A percentile compares a stretch with the other conserved stretches of the same genome.
phyloP scores from a whole-genome alignment of 2,113 vertebrate species.

The Nansenia antarctica region DNA sequence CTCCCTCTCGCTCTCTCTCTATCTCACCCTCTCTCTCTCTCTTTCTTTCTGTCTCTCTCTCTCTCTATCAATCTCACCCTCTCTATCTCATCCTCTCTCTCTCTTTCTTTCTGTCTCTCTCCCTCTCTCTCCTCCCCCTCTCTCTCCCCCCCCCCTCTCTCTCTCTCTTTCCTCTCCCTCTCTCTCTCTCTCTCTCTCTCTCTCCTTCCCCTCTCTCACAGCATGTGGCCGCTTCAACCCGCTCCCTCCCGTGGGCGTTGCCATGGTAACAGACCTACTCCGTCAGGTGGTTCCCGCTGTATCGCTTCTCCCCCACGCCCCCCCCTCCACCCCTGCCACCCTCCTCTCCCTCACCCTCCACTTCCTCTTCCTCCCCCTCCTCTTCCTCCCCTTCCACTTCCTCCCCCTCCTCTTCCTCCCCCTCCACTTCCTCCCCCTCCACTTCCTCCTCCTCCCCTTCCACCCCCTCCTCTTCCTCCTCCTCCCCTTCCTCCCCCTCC shows the following conservation, averaged over 20 bases:
- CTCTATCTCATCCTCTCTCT: too few relatives aligned
- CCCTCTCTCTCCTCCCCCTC: neutral
- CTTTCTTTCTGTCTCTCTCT: too few relatives aligned
- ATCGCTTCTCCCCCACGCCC: slow-evolving; percentile 45
- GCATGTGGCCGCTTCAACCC: slow-evolving; percentile 10
- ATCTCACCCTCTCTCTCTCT: too few relatives aligned
- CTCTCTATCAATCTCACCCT: too few relatives aligned
- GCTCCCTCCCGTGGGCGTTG: slow-evolving; percentile 40
- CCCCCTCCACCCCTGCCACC: neutral
- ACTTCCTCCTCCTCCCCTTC: neutral
- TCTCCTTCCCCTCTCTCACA: neutral
- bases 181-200: neutral
- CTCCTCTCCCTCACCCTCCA: neutral
- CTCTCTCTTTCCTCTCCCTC: neutral
- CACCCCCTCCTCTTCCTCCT: neutral
- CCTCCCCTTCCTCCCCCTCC: neutral
- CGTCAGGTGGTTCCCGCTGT: slow-evolving; percentile 60
- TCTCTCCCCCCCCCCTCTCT: neutral
- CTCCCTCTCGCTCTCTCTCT: too few relatives aligned
- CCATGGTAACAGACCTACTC: slow-evolving; percentile 70
- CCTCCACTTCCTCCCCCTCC: neutral
- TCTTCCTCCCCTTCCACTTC: too few relatives aligned
- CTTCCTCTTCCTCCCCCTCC: too few relatives aligned
- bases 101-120: too few relatives aligned
- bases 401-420: neutral